A percentile compares a stretch with the other conserved stretches of the same genome.
Conservation (phyloP, 1,140 invertebrate species). For the Eufriesea mexicana region DNA sequence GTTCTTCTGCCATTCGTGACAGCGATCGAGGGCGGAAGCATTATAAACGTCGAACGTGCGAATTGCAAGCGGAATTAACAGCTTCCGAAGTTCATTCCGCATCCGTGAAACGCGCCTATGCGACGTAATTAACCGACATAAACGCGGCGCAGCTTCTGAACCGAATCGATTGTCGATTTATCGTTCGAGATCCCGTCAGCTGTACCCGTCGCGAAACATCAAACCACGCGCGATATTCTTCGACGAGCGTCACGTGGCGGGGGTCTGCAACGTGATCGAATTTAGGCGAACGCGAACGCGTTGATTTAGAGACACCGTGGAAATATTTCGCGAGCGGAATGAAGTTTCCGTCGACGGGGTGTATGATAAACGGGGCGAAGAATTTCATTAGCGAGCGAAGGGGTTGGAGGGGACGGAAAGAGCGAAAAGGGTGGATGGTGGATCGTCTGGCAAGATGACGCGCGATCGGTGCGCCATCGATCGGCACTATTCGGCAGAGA, state of each 20-base stretch:
- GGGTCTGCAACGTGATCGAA: too few species aligned
- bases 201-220: not conserved
- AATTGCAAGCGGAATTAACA: conserved; percentile 35
- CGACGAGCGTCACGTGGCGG: too few species aligned
- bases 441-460: conserved; percentile 18
- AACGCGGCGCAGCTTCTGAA: not conserved
- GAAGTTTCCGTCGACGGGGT: not conserved
- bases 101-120: conserved; percentile 23
- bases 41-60: conserved; percentile 22
- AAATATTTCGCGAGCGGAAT: not conserved
- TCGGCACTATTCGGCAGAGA: conserved; percentile 13
- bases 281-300: not conserved
- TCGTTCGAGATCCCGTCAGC: not conserved
- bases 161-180: not conserved
- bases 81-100: conserved; percentile 38
- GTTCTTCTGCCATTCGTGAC: not conserved
- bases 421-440: not conserved
- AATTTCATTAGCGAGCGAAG: conserved; percentile 29
- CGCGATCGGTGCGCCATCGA: too few species aligned
- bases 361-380: conserved; percentile 9
- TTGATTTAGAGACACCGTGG: not conserved
- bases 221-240: not conserved
- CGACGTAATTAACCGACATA: conserved; percentile 44
- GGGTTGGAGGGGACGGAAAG: too few species aligned
- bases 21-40: not conserved